Evolutionary conservation across 2,888 invertebrate species (phyloP).

Genomic region (Netelia inedita): DNA sequence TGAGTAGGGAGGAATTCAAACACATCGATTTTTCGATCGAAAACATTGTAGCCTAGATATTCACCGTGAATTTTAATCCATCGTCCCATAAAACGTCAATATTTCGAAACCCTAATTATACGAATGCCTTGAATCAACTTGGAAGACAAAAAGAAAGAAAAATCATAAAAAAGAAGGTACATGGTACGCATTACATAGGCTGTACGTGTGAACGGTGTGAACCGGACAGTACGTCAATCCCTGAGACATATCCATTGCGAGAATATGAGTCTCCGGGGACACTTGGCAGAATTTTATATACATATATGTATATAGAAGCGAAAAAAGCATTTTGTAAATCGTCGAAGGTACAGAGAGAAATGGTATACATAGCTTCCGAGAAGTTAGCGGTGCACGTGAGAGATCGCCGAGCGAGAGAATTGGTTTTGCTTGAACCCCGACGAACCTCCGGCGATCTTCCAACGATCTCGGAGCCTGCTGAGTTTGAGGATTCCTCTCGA

Average conservation of each 20-base stretch:
- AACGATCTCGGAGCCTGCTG: not conserved
- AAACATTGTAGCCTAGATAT: too few species aligned
- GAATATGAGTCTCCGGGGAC: slow-evolving; percentile 40
- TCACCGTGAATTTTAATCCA: not conserved
- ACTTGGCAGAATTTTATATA: slow-evolving; percentile 1
- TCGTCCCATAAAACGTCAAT: slow-evolving; percentile 24
- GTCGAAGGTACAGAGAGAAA: slow-evolving; percentile 14
- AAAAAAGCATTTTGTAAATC: slow-evolving; percentile 13
- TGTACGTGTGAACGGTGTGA: slow-evolving; percentile 52
- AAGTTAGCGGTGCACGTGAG: slow-evolving; percentile 59
- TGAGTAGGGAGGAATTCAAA: too few species aligned
- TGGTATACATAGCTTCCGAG: slow-evolving; percentile 44
- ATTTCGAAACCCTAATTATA: slow-evolving; percentile 21
- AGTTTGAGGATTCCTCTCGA: not conserved
- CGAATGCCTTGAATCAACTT: slow-evolving; percentile 1
- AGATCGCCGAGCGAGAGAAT: slow-evolving; percentile 45
- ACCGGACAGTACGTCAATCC: slow-evolving; percentile 43
- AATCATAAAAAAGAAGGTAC: not conserved
- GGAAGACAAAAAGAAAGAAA: not conserved
- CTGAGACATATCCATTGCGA: slow-evolving; percentile 57
- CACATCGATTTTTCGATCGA: too few species aligned
- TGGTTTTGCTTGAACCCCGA: slow-evolving; percentile 35
- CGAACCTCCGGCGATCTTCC: slow-evolving; percentile 3
- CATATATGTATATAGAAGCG: not conserved
- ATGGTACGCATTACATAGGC: slow-evolving; percentile 6